Percentiles rank a stretch among this genome's conserved stretches.
These are phyloP conservation scores for Semnornis frantzii DNA, from an alignment of 2,113 vertebrate genomes.

Conservation along the genomic window DNA sequence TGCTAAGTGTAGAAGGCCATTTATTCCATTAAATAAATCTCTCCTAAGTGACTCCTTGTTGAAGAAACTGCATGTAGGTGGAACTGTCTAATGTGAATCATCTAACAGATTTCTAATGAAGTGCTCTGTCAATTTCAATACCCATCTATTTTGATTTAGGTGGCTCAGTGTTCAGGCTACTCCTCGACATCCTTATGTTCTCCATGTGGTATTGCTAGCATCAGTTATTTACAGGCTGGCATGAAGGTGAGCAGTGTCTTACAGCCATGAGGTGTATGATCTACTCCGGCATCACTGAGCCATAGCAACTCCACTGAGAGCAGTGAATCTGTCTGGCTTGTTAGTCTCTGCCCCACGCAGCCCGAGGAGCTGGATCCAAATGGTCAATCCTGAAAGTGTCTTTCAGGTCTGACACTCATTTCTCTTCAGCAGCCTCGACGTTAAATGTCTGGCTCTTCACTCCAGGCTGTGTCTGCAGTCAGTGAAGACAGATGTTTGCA, in stretches of 20 bases:
- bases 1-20: not conserved
- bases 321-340: fast-evolving
- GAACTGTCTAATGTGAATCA: not conserved
- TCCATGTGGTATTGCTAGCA: not conserved
- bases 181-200: not conserved
- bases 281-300: not conserved
- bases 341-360: not conserved
- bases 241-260: not conserved
- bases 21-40: not conserved
- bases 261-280: not conserved
- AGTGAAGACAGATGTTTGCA: not conserved
- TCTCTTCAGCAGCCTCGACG: not conserved
- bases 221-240: not conserved
- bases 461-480: not conserved
- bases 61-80: not conserved
- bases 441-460: not conserved
- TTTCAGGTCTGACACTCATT: not conserved
- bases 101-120: not conserved
- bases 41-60: not conserved
- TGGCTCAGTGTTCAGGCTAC: not conserved
- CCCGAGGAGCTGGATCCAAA: not conserved
- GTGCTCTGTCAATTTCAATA: not conserved
- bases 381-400: not conserved
- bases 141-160: not conserved
- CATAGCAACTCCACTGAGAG: not conserved